Base-by-base conservation (phyloP, 35 echinoderm and acorn worm genomes). In the Lytechinus variegatus region DNA sequence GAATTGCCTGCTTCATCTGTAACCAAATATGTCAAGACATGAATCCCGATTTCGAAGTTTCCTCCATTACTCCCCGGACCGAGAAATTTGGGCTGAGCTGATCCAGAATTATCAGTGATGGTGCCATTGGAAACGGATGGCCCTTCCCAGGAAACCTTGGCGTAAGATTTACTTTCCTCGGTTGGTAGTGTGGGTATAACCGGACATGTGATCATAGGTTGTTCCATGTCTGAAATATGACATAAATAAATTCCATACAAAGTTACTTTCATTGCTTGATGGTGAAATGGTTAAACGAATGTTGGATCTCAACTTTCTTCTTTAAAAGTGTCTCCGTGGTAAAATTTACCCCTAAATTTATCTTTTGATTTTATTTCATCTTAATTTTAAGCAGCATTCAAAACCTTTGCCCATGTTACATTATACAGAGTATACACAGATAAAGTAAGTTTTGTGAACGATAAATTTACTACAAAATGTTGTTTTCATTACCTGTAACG, bases 51-150 rank as follows among this genome's bases (percentile, higher is more conserved):
- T 19, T 44, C 52, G 52, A 90, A 90, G 29, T 90, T 90, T 44
- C 29, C 52, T 9, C 88, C 88, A 90, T 90, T 90, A 21, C 9
- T 90, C 11, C 29, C 88, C 3, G 88, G 88, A 52, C 88, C 88
- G 9, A 52, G 29, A 12, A 90, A 54, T 90, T 6, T 90, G 88
- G 52, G 11, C 33, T 28, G 33, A 10, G 52, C 88, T 90, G 28
- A 44, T 90, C 88, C 88, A 24, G 88, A 90, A 44, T 90, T 90
- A 90, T 90, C 88, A 24, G 66, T 79, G 66, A 79, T 79, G 66
- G 66, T 79, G 8, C 66, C 66, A n/a, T 79, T 16, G 28, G 1
- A 90, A 16, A 90, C 21, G 88, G 29, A 54, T 19, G 88, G 88
- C 24, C 14, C 52, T 8, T 44, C 14, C 88, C 88, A 90, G 29